Percentiles rank a stretch among this genome's conserved stretches.
Evolutionary conservation across 2,113 vertebrate genomes (phyloP).

Genomic region (Phyllostomus discolor): DNA sequence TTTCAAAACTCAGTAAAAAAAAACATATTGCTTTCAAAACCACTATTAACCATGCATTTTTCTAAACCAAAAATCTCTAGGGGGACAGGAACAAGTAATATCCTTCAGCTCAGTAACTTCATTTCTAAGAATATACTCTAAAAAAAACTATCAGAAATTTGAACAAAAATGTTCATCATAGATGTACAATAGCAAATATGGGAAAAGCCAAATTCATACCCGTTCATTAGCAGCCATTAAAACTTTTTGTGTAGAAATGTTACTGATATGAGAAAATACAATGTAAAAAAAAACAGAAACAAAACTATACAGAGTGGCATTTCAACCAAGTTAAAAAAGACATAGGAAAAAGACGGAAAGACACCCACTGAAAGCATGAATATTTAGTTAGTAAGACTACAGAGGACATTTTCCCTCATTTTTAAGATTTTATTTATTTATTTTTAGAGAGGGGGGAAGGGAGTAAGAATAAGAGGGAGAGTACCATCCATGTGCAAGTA

Average conservation of each 20-base stretch:
- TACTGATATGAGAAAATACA: not conserved
- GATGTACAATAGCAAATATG: not conserved
- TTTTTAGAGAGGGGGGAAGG: no score
- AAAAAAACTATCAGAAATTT: slow-evolving; percentile 24
- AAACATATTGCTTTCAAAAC: not conserved
- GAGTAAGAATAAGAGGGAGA: no score
- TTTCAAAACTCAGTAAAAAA: not conserved
- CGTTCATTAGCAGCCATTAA: not conserved
- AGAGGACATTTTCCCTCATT: not conserved
- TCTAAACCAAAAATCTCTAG: not conserved
- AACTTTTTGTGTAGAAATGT: not conserved
- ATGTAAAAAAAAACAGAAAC: not conserved
- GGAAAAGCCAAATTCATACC: not conserved
- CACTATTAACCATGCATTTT: not conserved
- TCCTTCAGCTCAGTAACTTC: not conserved
- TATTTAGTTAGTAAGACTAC: not conserved
- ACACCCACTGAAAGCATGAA: not conserved
- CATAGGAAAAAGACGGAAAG: not conserved
- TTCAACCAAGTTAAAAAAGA: not conserved
- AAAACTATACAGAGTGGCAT: not conserved
- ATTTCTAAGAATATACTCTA: not conserved
- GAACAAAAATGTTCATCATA: not conserved
- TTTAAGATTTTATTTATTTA: no score
- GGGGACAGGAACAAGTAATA: not conserved
- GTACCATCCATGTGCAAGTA: no score